Evolutionary conservation across 1,140 invertebrate genomes (phyloP).

Genomic region (Galleria mellonella): DNA sequence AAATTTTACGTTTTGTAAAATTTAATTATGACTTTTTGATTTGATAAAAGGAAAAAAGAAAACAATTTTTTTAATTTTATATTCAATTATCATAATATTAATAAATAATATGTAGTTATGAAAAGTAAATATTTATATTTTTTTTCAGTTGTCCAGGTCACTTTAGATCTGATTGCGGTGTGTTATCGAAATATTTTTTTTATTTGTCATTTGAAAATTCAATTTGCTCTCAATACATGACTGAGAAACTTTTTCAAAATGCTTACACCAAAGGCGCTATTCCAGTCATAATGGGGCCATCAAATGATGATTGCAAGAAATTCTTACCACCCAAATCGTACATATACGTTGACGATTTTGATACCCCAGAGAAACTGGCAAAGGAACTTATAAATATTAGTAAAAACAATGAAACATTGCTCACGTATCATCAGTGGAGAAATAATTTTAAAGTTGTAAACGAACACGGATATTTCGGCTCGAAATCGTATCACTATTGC

Average conservation of each 20-base stretch:
- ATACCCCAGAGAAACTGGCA: conserved; percentile 77
- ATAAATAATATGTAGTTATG: background rate
- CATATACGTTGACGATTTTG: conserved; percentile 85
- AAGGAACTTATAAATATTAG: conserved; percentile 69
- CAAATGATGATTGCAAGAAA: conserved; percentile 67
- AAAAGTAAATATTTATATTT: background rate
- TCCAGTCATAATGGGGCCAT: conserved; percentile 81
- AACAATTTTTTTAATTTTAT: too few relatives aligned
- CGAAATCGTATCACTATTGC: conserved; percentile 82
- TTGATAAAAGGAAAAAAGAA: too few relatives aligned
- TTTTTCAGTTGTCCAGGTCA: conserved; percentile 77
- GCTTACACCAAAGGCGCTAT: conserved; percentile 78
- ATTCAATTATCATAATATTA: background rate
- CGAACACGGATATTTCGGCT: conserved; percentile 81
- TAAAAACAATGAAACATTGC: conserved; percentile 21
- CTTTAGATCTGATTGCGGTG: conserved; percentile 75
- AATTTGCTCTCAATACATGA: conserved; percentile 81
- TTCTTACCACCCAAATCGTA: conserved; percentile 79
- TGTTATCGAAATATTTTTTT: conserved; percentile 79
- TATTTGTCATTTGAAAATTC: conserved; percentile 87
- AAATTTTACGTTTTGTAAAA: background rate
- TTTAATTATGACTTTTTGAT: too few relatives aligned
- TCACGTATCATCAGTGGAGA: conserved; percentile 82
- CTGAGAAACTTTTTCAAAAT: conserved; percentile 82
- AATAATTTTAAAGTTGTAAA: conserved; percentile 78